Percentiles rank a stretch among this genome's conserved stretches.
Evolutionary conservation across 2,888 invertebrate species (phyloP).

Genomic region (Dolichomitus sp.): DNA sequence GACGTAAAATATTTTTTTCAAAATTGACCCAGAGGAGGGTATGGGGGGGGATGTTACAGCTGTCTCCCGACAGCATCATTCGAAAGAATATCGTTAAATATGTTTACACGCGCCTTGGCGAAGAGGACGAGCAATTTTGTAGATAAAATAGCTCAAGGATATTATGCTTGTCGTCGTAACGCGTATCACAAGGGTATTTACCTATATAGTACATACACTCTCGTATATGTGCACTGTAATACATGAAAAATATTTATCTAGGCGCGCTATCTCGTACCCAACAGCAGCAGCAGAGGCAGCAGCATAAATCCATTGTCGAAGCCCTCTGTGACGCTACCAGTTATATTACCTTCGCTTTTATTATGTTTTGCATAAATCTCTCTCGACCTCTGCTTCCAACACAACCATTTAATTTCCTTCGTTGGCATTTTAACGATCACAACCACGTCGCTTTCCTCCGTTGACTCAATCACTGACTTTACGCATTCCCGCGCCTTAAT

Average conservation of each 20-base stretch:
- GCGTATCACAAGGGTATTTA: background rate
- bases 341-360: slow-evolving; percentile 14
- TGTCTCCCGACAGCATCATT: slow-evolving; percentile 13
- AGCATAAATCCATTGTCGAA: slow-evolving; percentile 42
- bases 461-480: background rate
- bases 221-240: background rate
- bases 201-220: slow-evolving; percentile 4
- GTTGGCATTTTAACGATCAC: slow-evolving; percentile 13
- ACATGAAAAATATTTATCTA: slow-evolving; percentile 50
- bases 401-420: slow-evolving; percentile 23
- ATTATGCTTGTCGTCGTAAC: slow-evolving; percentile 11
- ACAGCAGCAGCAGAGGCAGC: slow-evolving; percentile 2
- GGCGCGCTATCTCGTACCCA: slow-evolving; percentile 26
- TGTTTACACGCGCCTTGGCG: slow-evolving; percentile 18
- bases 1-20: background rate
- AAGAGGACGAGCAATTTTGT: slow-evolving; percentile 29
- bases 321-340: slow-evolving; percentile 10
- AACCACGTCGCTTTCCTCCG: background rate
- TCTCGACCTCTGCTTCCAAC: background rate
- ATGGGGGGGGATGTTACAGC: background rate
- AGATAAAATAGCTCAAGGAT: slow-evolving; percentile 61
- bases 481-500: background rate
- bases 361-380: slow-evolving; percentile 32
- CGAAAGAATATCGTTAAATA: slow-evolving; percentile 51
- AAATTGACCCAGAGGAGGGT: background rate